phyloP scores from a whole-genome alignment of 1,140 invertebrate genomes.

The Megalonaias nervosa region DNA sequence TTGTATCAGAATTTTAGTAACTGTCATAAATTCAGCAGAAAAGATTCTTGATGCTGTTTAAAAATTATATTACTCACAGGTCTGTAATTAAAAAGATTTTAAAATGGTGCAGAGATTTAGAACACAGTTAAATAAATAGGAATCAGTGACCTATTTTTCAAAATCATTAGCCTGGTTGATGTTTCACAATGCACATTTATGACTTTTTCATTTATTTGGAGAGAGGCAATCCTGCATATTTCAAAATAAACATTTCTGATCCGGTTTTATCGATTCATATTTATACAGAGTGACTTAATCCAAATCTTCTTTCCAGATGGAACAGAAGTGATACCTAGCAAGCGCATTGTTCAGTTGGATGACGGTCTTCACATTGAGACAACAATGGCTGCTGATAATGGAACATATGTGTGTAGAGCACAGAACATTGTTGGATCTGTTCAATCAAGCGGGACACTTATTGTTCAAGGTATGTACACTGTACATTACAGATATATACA shows the following conservation, averaged over 20 bases:
- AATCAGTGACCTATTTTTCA: neutral
- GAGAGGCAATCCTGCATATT: neutral
- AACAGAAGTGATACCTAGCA: conserved; percentile 16
- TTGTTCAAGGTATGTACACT: conserved; percentile 45
- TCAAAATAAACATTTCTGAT: neutral
- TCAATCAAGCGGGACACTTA: conserved; percentile 40
- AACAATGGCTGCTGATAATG: conserved; percentile 37
- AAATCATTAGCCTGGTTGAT: neutral
- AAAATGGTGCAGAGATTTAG: no score
- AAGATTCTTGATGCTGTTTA: no score
- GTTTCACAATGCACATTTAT: neutral
- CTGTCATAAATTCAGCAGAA: no score
- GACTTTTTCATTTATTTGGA: neutral
- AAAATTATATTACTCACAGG: no score
- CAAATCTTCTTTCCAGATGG: conserved; percentile 36
- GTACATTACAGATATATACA: no score
- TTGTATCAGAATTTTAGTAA: no score
- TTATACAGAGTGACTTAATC: conserved; percentile 9
- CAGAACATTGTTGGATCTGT: conserved; percentile 46
- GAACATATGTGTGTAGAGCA: conserved; percentile 46
- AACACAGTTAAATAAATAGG: no score
- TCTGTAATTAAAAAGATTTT: no score
- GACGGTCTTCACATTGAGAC: conserved; percentile 45
- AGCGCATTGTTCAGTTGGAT: conserved; percentile 25
- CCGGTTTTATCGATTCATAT: neutral